Evolutionary conservation across 2,888 invertebrate species (phyloP).

Genomic region (Acronicta psi): DNA sequence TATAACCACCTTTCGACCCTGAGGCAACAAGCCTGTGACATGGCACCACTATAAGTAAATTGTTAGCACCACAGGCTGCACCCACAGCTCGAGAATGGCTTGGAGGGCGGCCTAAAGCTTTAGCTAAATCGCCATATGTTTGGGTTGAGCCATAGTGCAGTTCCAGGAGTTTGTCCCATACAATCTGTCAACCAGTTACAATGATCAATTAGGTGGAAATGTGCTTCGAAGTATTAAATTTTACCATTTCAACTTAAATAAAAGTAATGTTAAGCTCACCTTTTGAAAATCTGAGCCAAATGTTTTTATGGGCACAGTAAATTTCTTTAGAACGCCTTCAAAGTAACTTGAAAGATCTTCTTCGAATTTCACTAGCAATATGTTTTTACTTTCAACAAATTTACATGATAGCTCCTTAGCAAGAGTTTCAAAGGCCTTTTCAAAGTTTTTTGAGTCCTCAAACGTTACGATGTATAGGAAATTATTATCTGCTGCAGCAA

Average conservation of each 20-base stretch:
- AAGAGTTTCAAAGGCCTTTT: conserved; percentile 67
- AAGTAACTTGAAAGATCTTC: conserved; percentile 71
- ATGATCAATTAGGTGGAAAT: neutral
- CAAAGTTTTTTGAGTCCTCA: conserved; percentile 75
- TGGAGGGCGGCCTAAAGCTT: conserved; percentile 71
- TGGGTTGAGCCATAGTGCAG: conserved; percentile 78
- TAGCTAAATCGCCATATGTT: conserved; percentile 79
- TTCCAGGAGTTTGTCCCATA: conserved; percentile 77
- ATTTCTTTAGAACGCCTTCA: conserved; percentile 72
- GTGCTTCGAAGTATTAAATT: neutral
- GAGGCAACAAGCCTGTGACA: conserved; percentile 80
- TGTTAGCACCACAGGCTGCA: conserved; percentile 81
- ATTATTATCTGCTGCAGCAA: conserved; percentile 74
- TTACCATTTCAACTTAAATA: no score
- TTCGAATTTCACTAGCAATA: conserved; percentile 65
- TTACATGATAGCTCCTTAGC: conserved; percentile 63
- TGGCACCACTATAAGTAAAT: conserved; percentile 76
- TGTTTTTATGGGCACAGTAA: conserved; percentile 75
- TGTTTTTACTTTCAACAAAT: conserved; percentile 68
- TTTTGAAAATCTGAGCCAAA: conserved; percentile 83
- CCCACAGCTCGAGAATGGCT: conserved; percentile 81
- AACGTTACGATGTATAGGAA: conserved; percentile 73
- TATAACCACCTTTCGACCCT: conserved; percentile 83
- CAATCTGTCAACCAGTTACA: conserved; percentile 66
- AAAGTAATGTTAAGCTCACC: conserved; percentile 57